phyloP scores from a whole-genome alignment of 2,113 vertebrate species.

The Urocynchramus pylzowi region DNA sequence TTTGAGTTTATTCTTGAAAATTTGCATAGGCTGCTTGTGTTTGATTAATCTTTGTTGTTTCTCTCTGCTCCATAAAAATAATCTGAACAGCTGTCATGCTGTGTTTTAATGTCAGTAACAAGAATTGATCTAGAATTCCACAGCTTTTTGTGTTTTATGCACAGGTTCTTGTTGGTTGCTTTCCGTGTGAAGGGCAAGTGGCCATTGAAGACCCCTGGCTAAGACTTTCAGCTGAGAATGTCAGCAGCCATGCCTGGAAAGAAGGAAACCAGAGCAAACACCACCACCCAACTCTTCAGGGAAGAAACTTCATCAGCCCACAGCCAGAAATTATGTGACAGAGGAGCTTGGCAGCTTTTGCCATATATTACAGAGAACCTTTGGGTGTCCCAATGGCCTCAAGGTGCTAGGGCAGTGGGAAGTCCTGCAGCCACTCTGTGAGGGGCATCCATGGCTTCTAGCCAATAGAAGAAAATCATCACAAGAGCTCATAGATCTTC shows the following conservation, averaged over 20 bases:
- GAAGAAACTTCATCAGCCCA: not conserved
- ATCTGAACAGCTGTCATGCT: rapidly evolving
- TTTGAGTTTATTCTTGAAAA: not conserved
- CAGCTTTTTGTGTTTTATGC: not conserved
- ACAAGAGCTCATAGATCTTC: not conserved
- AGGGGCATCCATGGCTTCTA: not conserved
- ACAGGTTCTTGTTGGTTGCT: not conserved
- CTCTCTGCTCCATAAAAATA: not conserved
- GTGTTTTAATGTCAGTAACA: not conserved
- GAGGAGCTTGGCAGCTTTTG: not conserved
- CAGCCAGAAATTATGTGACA: not conserved
- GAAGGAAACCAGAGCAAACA: not conserved
- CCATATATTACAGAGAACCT: not conserved
- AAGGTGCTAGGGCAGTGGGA: not conserved
- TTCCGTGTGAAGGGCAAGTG: not conserved
- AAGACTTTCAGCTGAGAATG: not conserved
- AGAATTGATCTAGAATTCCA: not conserved
- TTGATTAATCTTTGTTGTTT: not conserved
- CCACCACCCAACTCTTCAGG: rapidly evolving
- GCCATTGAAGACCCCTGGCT: not conserved
- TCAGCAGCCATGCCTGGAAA: not conserved
- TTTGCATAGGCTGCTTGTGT: not conserved
- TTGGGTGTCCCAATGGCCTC: not conserved
- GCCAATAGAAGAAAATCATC: not conserved
- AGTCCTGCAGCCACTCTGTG: not conserved